Evolutionary conservation across 2,797 vertebrate species (phyloP).

Genomic region (Valencia hispanica): DNA sequence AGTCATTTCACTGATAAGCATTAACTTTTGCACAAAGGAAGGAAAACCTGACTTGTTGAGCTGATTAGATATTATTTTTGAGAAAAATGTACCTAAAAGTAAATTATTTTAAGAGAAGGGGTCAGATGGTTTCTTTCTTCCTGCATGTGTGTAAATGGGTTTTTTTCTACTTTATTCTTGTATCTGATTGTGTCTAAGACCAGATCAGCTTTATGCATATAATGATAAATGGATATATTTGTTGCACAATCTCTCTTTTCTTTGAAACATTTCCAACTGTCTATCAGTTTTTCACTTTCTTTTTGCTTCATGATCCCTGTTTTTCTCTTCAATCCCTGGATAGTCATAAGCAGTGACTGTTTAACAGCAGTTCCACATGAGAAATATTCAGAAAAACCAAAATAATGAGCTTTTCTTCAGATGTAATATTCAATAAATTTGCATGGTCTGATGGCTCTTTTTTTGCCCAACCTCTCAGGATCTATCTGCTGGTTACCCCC

Average conservation of each 20-base stretch:
- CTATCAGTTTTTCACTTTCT: slow-evolving; percentile 3
- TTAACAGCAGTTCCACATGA: slow-evolving; percentile 55
- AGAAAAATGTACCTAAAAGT: neutral
- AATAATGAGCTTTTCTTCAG: slow-evolving; percentile 77
- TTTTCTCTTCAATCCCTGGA: slow-evolving; percentile 26
- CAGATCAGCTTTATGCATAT: neutral
- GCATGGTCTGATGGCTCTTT: slow-evolving; percentile 57
- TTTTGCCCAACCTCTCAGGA: slow-evolving; percentile 57
- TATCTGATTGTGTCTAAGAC: neutral
- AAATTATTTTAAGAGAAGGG: too few species aligned
- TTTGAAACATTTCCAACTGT: slow-evolving; percentile 10
- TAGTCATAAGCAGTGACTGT: slow-evolving; percentile 53
- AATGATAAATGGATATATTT: neutral
- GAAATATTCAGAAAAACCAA: slow-evolving; percentile 54
- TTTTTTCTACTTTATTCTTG: neutral
- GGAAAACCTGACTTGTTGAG: neutral
- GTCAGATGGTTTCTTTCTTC: too few species aligned
- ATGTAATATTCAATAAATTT: slow-evolving; percentile 78
- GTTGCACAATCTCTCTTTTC: neutral
- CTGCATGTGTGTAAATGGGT: neutral
- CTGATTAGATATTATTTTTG: neutral
- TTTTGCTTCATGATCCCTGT: slow-evolving; percentile 18
- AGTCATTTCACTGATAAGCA: neutral
- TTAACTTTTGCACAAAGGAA: neutral
- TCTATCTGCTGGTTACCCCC: slow-evolving; percentile 70